Evolutionary conservation across 1,140 invertebrate genomes (phyloP).

Genomic region (Penaeus chinensis): DNA sequence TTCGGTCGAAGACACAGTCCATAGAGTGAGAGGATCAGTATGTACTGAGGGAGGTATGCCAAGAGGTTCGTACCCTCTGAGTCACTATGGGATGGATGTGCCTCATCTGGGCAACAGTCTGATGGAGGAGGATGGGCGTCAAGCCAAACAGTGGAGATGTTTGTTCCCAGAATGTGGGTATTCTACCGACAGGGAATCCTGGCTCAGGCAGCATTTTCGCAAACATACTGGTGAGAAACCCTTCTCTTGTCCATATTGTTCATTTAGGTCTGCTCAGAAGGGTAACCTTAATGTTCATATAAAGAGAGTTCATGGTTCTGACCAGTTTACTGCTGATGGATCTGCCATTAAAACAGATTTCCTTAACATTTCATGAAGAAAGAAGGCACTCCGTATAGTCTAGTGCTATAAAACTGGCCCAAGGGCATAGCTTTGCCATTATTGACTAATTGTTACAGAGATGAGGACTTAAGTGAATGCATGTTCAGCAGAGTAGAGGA

Average conservation of each 20-base stretch:
- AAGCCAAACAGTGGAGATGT: constrained; percentile 42
- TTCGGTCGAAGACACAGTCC: constrained; percentile 33
- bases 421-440: too few relatives aligned
- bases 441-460: too few relatives aligned
- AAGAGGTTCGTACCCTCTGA: constrained; percentile 10
- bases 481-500: too few relatives aligned
- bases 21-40: constrained; percentile 38
- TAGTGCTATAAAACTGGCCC: too few relatives aligned
- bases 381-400: too few relatives aligned
- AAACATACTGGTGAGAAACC: constrained; percentile 49
- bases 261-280: constrained; percentile 45
- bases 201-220: constrained; percentile 42
- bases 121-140: constrained; percentile 14
- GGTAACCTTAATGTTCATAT: constrained; percentile 50
- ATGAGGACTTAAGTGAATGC: too few relatives aligned
- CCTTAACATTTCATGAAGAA: too few relatives aligned
- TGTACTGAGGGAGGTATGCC: constrained; percentile 37
- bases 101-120: constrained; percentile 17
- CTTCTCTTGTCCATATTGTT: constrained; percentile 33
- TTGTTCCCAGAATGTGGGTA: constrained; percentile 46
- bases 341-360: too few relatives aligned
- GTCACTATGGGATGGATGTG: constrained; percentile 38
- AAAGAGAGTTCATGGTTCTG: constrained; percentile 29
- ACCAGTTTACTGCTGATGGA: too few relatives aligned
- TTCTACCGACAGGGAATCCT: constrained; percentile 40